phyloP scores from a whole-genome alignment of 2,797 vertebrate species.

The Hoplostethus mediterraneus region DNA sequence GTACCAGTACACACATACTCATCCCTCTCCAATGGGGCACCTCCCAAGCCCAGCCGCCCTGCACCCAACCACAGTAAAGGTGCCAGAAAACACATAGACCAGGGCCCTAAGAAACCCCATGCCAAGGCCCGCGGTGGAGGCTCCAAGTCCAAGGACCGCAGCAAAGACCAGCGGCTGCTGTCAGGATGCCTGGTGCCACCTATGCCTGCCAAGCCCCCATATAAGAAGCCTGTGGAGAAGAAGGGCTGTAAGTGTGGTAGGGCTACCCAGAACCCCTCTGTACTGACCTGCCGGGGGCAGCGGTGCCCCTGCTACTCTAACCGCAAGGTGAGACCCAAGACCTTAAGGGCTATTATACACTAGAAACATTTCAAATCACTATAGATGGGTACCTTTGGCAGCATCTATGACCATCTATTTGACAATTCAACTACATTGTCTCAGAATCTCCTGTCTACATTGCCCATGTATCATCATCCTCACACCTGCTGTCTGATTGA shows the following conservation, averaged over 20 bases:
- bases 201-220: conserved; percentile 94
- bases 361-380: no score
- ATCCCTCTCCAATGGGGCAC: conserved; percentile 88
- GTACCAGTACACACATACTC: conserved; percentile 87
- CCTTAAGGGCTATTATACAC: no score
- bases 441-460: no score
- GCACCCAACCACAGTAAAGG: conserved; percentile 91
- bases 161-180: conserved; percentile 81
- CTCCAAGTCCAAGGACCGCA: conserved; percentile 90
- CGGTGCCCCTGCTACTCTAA: conserved; percentile 99
- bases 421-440: not conserved
- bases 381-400: no score
- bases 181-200: conserved; percentile 89
- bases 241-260: conserved; percentile 99
- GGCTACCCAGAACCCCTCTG: conserved; percentile 99
- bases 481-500: no score
- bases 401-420: not conserved
- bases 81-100: conserved; percentile 92
- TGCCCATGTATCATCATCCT: no score
- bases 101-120: conserved; percentile 93
- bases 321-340: conserved; percentile 87
- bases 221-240: conserved; percentile 98
- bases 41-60: conserved; percentile 93
- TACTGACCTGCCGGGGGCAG: conserved; percentile 99
- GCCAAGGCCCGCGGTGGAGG: conserved; percentile 90